These are phyloP conservation scores for Notoglanidium macrostoma DNA, from an alignment of 2,797 vertebrate genomes.

Conservation along the genomic window DNA sequence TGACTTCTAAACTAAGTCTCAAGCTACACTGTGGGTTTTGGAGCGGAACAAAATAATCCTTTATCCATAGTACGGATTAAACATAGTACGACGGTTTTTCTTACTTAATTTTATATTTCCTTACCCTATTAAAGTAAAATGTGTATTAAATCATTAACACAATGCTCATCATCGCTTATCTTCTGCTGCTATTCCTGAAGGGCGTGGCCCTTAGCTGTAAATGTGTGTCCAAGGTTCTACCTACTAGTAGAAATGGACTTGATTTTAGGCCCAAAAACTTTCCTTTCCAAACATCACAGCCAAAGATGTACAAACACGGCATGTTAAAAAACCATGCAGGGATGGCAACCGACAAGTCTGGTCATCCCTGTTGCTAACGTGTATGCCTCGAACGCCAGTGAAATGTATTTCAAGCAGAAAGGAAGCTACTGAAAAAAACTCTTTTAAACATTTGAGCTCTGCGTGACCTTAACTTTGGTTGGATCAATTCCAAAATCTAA, in stretches of 20 bases:
- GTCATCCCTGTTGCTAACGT: background rate
- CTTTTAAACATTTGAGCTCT: background rate
- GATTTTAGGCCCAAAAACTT: no score
- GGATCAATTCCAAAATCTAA: background rate
- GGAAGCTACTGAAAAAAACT: background rate
- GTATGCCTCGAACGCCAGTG: background rate
- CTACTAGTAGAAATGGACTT: background rate
- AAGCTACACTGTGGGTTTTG: background rate
- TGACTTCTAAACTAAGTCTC: background rate
- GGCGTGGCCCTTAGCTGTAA: background rate
- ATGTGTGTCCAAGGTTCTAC: background rate
- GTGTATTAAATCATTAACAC: background rate
- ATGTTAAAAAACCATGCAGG: background rate
- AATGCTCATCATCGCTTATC: background rate
- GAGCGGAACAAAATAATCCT: background rate
- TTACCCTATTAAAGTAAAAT: background rate
- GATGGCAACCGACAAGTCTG: background rate
- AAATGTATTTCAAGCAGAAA: background rate
- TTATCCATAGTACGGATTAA: background rate
- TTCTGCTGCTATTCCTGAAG: background rate
- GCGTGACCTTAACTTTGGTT: background rate
- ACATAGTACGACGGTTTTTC: background rate
- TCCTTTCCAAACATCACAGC: background rate
- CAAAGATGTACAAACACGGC: background rate
- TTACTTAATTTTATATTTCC: background rate